Evolutionary conservation across 2,888 invertebrate species (phyloP), one percentile per base, ranked within the genome.

Genomic region (Drymonia ruficornis): DNA sequence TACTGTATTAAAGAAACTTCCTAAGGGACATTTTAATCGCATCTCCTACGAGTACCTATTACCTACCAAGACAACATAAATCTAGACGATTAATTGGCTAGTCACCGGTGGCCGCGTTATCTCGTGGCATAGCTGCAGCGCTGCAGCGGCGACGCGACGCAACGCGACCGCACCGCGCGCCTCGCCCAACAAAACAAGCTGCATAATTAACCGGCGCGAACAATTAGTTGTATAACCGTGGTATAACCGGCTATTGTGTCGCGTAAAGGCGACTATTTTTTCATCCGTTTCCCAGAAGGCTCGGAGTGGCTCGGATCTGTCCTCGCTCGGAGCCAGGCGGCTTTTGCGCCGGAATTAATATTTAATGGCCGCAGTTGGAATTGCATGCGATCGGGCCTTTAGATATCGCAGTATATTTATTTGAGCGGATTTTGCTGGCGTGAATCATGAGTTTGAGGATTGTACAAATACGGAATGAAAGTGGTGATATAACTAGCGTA

Each of bases 151-250:
- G 57, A 47, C 61, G 59, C 68, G 52, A 46, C 51, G 53, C 55
- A 36, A 52, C 54, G n/a, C 43, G 55, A 42, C 56, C 64, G 56
- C 53, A 60, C 53, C 54, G 49, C 56, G 56, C 70, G 65, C 74
- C 70, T 76, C 61, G 65, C 70, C 81, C 83, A 87, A 85, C 81
- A 85, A 78, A 84, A 78, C 81, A 66, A 72, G 73, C 74, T 81
- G 83, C 80, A 87, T 87, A 87, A 89, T 88, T 87, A 89, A 83
- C 81, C 80, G 81, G 81, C 80, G 82, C 80, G 83, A 84, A 86
- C 82, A 87, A 88, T 89, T 89, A 88, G 85, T 87, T 89, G 87
- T 87, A 83, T 86, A 87, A 86, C 84, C 81, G 85, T 87, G 88
- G 87, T 87, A 83, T 86, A 87, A 86, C 84, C 81, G 80, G 81